A percentile compares a stretch with the other conserved stretches of the same genome.
phyloP scores from a whole-genome alignment of 2,113 vertebrate species.

The Machaerirhynchus nigripectus region DNA sequence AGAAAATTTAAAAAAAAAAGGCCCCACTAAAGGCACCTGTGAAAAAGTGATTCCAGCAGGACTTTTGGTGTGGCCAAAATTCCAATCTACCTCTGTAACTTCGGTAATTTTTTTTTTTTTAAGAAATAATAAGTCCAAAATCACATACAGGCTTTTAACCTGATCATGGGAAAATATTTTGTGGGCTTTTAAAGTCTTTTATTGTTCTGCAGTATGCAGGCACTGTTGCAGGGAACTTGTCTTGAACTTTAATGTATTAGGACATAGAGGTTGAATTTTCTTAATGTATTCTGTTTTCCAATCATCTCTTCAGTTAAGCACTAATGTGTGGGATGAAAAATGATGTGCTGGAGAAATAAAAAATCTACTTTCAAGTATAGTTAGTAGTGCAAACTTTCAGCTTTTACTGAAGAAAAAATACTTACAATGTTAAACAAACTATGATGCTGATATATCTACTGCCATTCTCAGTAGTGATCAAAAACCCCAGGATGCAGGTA shows the following conservation, averaged over 20 bases:
- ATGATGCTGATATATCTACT: neutral
- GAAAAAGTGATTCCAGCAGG: neutral
- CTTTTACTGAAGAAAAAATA: neutral
- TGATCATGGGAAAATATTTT: neutral
- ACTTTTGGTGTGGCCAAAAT: neutral
- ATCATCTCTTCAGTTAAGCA: neutral
- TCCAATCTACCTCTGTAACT: neutral
- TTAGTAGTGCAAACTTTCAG: neutral
- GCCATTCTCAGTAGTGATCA: accelerated
- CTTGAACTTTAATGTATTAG: neutral
- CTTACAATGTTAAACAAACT: neutral
- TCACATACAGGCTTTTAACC: neutral
- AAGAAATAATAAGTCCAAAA: neutral
- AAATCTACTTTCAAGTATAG: neutral
- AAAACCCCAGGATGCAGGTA: neutral
- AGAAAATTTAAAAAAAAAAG: neutral
- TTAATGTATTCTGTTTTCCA: neutral
- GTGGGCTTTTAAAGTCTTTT: neutral
- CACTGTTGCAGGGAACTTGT: neutral
- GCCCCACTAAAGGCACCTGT: accelerated
- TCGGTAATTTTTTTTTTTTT: neutral
- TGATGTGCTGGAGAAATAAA: neutral
- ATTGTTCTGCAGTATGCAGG: neutral
- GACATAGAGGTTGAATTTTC: neutral
- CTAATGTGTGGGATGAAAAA: neutral